A percentile compares a stretch with the other conserved stretches of the same genome.
These are phyloP conservation scores for Macrophya annulata DNA, from an alignment of 2,888 invertebrate species.

Conservation along the genomic window DNA sequence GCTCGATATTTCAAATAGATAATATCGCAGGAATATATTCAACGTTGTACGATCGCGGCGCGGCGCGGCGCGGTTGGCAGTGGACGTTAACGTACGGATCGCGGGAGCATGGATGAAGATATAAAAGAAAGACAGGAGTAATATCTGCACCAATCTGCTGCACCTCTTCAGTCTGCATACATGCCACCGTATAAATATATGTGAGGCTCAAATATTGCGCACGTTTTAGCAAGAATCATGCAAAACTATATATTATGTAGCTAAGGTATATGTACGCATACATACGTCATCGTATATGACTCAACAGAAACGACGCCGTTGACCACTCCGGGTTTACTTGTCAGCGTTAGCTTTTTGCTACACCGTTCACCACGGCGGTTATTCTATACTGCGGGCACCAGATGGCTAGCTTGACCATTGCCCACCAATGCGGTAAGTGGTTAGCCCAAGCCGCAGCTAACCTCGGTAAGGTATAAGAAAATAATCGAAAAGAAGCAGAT, in stretches of 20 bases:
- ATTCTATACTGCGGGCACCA: not conserved
- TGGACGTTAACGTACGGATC: constrained; percentile 57
- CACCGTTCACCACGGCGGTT: not conserved
- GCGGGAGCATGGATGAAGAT: constrained; percentile 61
- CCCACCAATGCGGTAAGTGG: constrained; percentile 14
- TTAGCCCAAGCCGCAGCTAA: not conserved
- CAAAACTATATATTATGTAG: too few relatives aligned
- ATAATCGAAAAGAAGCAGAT: not conserved
- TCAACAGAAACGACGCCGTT: not conserved
- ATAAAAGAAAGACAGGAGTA: constrained; percentile 61
- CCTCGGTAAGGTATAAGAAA: not conserved
- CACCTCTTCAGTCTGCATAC: constrained; percentile 50
- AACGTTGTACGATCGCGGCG: constrained; percentile 57
- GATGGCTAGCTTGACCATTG: constrained; percentile 3
- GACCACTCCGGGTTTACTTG: constrained; percentile 4
- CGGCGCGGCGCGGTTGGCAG: constrained; percentile 59
- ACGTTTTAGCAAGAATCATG: not conserved
- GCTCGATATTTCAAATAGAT: constrained; percentile 64
- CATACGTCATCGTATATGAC: not conserved
- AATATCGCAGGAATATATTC: constrained; percentile 60
- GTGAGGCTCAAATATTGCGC: constrained; percentile 6
- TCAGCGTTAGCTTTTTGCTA: not conserved
- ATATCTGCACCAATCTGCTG: constrained; percentile 66
- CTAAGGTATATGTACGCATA: not conserved
- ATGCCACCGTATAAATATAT: constrained; percentile 47